A percentile compares a stretch with the other conserved stretches of the same genome.
Evolutionary conservation across 2,113 vertebrate species (phyloP).

Genomic region (Prolemur simus): DNA sequence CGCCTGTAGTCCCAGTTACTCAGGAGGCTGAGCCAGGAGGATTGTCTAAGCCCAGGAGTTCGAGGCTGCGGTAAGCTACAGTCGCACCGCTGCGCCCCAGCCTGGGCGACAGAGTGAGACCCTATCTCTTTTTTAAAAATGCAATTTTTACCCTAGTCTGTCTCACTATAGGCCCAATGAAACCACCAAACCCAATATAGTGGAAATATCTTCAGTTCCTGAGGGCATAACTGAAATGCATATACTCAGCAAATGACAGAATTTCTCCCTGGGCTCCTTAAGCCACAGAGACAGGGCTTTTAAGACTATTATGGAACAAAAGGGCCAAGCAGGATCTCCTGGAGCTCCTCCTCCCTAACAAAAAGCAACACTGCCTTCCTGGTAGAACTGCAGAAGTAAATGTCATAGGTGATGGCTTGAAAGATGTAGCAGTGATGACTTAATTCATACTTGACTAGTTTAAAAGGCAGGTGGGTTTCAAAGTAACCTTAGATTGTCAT

Average conservation of each 20-base stretch:
- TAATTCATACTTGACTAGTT: conserved; percentile 31
- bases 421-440: not conserved
- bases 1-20: too few relatives aligned
- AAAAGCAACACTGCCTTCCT: not conserved
- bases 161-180: not conserved
- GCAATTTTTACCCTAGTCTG: not conserved
- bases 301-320: not conserved
- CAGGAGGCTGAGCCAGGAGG: too few relatives aligned
- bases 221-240: not conserved
- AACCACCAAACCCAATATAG: not conserved
- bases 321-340: not conserved
- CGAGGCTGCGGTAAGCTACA: too few relatives aligned
- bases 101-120: too few relatives aligned
- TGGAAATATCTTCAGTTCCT: not conserved
- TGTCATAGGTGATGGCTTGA: not conserved
- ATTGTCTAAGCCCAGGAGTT: too few relatives aligned
- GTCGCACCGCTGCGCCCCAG: too few relatives aligned
- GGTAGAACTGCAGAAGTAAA: conserved; percentile 1
- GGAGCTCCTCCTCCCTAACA: not conserved
- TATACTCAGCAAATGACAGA: not conserved
- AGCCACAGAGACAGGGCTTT: not conserved
- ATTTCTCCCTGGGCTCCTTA: not conserved
- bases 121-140: too few relatives aligned
- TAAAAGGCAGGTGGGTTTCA: conserved; percentile 15
- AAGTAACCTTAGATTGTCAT: conserved; percentile 27